Base-by-base conservation (phyloP, 2,113 vertebrate genomes). In the Boulengeromyrus knoepffleri region DNA sequence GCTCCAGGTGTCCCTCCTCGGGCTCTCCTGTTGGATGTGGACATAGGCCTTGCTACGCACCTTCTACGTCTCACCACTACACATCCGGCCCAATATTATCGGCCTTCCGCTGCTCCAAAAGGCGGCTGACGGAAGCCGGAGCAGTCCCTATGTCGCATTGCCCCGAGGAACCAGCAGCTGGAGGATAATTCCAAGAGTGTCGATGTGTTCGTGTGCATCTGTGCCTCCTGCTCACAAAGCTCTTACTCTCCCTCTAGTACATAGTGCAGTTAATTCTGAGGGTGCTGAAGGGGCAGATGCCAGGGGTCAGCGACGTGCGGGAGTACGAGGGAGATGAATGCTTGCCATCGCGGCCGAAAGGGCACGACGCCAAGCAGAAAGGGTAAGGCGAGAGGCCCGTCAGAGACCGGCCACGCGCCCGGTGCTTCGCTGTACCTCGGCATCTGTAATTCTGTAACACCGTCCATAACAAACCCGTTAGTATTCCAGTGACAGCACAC, bases 241-340 rank as follows among this genome's bases (percentile, higher is more conserved):
- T 1, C 31, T 5, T 45, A 91, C 39, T n/a, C 8, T n/a, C 58
- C 5, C 80, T 17, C 0, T 92, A 99, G 99, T 99, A 98, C 94
- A 99, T 99, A 31, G 91, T 99, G 92, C 93, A 97, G 31, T 98
- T 99, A 5, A 97, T 98, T 50, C 95, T 95, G 93, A 99, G 98
- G 94, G 96, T 99, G 94, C 90, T 99, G 90, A 97, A 95, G 0
- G 97, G 97, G 50, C 97, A 99, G 93, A 58, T 99, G 92, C 96
- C 93, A 0, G 98, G 98, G 92, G 95, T 99, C 91, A 98, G 97
- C 0, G 99, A 99, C 0, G 96, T 98, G 39, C 94, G 99, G 0
- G 99, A 99, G 88, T 99, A 99, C 0, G 98, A 99, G 6, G 88
- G 95, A 0, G 96, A 96, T 21, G 96, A 97, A 10, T 88, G 91